phyloP scores from a whole-genome alignment of 2,797 vertebrate genomes.

The Rallus crepitans region DNA sequence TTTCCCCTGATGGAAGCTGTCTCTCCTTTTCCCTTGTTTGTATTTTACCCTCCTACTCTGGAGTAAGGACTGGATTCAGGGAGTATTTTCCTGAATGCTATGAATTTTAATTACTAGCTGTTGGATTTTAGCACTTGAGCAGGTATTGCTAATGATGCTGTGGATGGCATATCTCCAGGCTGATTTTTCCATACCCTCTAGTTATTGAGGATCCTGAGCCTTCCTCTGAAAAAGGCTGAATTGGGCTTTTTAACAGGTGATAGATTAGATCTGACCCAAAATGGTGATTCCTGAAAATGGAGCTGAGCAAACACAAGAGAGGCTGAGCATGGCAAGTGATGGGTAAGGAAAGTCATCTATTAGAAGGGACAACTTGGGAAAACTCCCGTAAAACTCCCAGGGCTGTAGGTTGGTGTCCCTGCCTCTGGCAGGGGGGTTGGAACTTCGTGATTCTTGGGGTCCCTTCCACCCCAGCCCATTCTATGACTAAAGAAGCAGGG shows the following conservation, averaged over 20 bases:
- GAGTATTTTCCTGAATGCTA: neutral
- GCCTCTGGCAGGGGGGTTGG: too few species aligned
- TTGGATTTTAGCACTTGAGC: neutral
- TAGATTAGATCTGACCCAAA: neutral
- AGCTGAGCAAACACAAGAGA: neutral
- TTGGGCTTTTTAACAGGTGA: neutral
- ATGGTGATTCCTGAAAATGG: neutral
- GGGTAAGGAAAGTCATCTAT: neutral
- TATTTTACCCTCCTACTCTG: neutral
- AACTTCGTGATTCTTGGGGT: too few species aligned
- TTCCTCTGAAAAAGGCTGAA: neutral
- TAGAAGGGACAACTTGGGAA: neutral
- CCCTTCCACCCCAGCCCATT: too few species aligned
- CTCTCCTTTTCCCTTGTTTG: neutral
- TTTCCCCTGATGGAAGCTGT: neutral
- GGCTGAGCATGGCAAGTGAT: rapidly evolving
- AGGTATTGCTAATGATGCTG: neutral
- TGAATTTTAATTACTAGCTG: neutral
- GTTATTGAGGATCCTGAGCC: neutral
- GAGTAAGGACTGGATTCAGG: neutral
- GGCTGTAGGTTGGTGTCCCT: too few species aligned
- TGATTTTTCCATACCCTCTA: neutral
- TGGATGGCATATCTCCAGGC: rapidly evolving
- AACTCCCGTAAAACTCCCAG: neutral
- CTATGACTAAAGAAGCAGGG: neutral